Percentiles rank a stretch among this genome's conserved stretches.
Evolutionary conservation across 2,888 invertebrate genomes (phyloP).

Genomic region (Tetragnatha montana): DNA sequence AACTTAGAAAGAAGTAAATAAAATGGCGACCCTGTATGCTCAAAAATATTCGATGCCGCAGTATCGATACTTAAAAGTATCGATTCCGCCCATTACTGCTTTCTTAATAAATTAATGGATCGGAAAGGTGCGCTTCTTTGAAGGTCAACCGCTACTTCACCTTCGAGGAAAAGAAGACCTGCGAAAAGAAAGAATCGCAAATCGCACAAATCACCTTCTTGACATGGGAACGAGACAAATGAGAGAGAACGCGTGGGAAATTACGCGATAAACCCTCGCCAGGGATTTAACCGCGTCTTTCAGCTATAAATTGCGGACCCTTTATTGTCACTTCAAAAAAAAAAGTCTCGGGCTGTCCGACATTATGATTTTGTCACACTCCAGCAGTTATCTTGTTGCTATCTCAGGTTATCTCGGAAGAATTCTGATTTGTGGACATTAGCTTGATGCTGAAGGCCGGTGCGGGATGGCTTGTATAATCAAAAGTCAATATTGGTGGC

Average conservation of each 20-base stretch:
- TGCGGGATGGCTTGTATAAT: conserved; percentile 15
- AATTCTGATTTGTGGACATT: conserved; percentile 3
- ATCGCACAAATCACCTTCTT: conserved; percentile 37
- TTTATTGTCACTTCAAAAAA: conserved; percentile 51
- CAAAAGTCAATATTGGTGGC: conserved; percentile 43
- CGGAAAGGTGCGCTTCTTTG: neutral
- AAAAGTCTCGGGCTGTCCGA: conserved; percentile 7
- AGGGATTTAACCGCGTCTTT: conserved; percentile 9
- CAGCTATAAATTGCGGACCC: conserved; percentile 17
- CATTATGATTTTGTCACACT: conserved; percentile 2
- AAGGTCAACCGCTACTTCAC: conserved; percentile 54
- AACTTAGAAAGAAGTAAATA: too few species aligned
- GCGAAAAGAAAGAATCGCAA: neutral
- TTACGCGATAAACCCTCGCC: neutral
- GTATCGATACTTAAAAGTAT: too few species aligned
- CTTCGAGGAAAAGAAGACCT: conserved; percentile 20
- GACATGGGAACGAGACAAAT: conserved; percentile 55
- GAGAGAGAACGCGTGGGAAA: conserved; percentile 51
- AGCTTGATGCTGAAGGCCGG: conserved; percentile 20
- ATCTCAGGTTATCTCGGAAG: neutral
- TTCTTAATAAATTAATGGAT: neutral
- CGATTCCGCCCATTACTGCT: too few species aligned
- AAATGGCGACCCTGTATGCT: too few species aligned
- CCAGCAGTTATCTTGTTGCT: neutral
- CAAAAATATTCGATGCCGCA: too few species aligned